Evolutionary conservation across 2,113 vertebrate species (phyloP), one percentile per base, ranked within the genome.

Genomic region (Sardina pilchardus): DNA sequence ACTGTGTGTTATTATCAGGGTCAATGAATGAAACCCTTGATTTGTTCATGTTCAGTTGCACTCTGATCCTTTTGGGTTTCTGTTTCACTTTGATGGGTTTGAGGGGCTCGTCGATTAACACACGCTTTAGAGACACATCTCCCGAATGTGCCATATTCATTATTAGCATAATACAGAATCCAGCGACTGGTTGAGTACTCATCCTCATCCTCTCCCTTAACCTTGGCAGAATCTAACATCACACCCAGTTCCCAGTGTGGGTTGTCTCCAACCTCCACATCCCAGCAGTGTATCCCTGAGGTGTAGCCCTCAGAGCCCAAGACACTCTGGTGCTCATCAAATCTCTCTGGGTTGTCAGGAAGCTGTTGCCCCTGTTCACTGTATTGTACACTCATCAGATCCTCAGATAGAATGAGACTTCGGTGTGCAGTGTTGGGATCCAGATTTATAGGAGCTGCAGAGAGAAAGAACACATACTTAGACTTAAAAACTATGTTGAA

Each of bases 391-490:
- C 59, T 5, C 21, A 26, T 63, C n/a, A 63, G 59, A n/a, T 63
- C 59, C 59, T n/a, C 59, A n/a, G 59, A 63, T 24, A 63, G 4
- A 24, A 19, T n/a, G 21, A 63, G 59, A 6, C n/a, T 4, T 24
- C 17, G 59, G n/a, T 63, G 59, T 63, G 59, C 59, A 63, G 59
- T 63, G 59, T 63, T 63, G 59, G 59, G 59, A n/a, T 63, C 59
- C 59, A 63, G 8, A 63, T 9, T 63, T 19, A 63, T 24, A n/a
- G 59, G 59, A n/a, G n/a, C 59, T 63, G 59, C n/a, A n/a, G 8
- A 26, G 19, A n/a, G 21, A 63, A n/a, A 63, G 59, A 6, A 1
- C 6, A n/a, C 19, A 63, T 24, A n/a, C 59, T 14, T 6, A 6
- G 6, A 1, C 8, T 50, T 50, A n/a, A n/a, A 14, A 48, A 48